phyloP scores from a whole-genome alignment of 1,140 invertebrate species.

The Wasmannia auropunctata region DNA sequence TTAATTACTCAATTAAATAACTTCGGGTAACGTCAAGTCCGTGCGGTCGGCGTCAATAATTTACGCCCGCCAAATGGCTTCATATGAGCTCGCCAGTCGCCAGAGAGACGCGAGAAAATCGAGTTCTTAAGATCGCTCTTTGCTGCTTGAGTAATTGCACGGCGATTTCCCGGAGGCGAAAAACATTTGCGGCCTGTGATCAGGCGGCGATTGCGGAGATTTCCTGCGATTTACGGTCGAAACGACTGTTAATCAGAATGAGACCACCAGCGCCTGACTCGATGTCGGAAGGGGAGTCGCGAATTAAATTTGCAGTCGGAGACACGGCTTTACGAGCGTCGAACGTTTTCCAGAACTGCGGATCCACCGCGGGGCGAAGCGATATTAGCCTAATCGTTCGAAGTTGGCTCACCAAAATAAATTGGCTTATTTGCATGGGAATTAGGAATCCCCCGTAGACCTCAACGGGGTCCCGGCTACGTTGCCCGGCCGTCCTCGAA shows the following conservation, averaged over 20 bases:
- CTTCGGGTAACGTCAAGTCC: neutral
- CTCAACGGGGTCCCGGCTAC: constrained; percentile 56
- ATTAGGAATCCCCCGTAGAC: constrained; percentile 78
- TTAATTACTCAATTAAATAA: constrained; percentile 51
- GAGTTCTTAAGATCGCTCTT: constrained; percentile 6
- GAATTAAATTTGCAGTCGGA: constrained; percentile 66
- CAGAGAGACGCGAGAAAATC: constrained; percentile 40
- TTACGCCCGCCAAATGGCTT: constrained; percentile 33
- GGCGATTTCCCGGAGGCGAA: neutral
- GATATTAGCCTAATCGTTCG: constrained; percentile 81
- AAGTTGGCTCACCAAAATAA: constrained; percentile 78
- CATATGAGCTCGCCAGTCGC: neutral
- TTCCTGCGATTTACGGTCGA: constrained; percentile 28
- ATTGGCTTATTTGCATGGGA: constrained; percentile 84
- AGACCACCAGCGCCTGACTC: constrained; percentile 62
- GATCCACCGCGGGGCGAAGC: constrained; percentile 26
- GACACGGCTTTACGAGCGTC: constrained; percentile 72
- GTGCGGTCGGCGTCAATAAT: constrained; percentile 15
- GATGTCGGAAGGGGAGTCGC: constrained; percentile 58
- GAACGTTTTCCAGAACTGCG: constrained; percentile 1
- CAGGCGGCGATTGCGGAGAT: constrained; percentile 9
- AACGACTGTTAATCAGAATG: constrained; percentile 61
- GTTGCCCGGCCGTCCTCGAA: constrained; percentile 51
- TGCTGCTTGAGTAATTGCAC: constrained; percentile 24
- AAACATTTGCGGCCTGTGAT: constrained; percentile 5